Evolutionary conservation across 2,113 vertebrate species (phyloP), one percentile per base, ranked within the genome.

Genomic region (Nicator chloris): DNA sequence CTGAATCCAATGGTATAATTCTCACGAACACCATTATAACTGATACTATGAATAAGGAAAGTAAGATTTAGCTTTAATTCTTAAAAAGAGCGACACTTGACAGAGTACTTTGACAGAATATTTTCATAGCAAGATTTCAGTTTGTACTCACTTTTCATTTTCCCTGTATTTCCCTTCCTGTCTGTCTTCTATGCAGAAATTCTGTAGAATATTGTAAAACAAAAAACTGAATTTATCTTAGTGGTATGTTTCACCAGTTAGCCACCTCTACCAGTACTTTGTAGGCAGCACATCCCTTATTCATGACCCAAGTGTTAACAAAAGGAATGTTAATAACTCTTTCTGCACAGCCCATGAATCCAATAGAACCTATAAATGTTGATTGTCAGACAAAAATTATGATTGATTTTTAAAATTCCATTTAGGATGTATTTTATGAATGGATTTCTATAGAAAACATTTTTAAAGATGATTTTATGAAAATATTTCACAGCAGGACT

Each of bases 351-450:
- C 24, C 77, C 82, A 82, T 86, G 35, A 97, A 96, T 94, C 96
- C 80, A 69, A 77, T 91, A 90, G 82, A 95, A 86, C 50, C 64
- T 71, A 86, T 93, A 96, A 97, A 94, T 73, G 76, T 86, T 91
- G 93, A 81, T 79, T 68, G 56, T 59, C 69, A 95, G n/a, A 66
- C 83, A 88, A 92, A 97, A 82, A 94, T 92, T 95, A 91, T 94
- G 70, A 96, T 84, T 95, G 39, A 91, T 96, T 96, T 85, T 97
- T 97, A 53, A 69, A 92, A 93, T 96, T 95, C 59, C 50, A 61
- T 79, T 88, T 76, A 86, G 92, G 28, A 68, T 54, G 22, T 78
- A 59, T 92, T 95, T 93, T 95, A 87, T 90, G 49, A 95, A 76
- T 88, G 42, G 39, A 86, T 88, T 92, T 88, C 75, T 71, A 57